A percentile compares a stretch with the other conserved stretches of the same genome.
Evolutionary conservation across 2,888 invertebrate species (phyloP).

Genomic region (Neoscelio sp.): DNA sequence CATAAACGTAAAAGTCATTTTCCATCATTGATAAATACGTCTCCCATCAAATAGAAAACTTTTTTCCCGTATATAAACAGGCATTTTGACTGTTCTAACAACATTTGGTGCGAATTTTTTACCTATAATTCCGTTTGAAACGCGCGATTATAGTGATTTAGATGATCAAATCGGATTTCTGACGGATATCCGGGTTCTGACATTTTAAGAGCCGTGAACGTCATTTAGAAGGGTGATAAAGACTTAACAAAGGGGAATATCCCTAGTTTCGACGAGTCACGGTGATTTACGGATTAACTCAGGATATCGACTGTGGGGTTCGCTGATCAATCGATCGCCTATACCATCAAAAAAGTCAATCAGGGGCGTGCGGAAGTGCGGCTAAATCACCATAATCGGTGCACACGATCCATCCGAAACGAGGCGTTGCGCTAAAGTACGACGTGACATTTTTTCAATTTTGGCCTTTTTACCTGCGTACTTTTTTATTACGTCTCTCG

Average conservation of each 20-base stretch:
- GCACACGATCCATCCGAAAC: slow-evolving; percentile 25
- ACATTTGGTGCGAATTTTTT: background rate
- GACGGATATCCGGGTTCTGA: slow-evolving; percentile 45
- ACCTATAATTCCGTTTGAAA: slow-evolving; percentile 2
- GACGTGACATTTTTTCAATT: slow-evolving; percentile 24
- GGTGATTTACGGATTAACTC: slow-evolving; percentile 56
- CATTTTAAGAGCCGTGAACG: slow-evolving; percentile 28
- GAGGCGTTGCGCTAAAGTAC: slow-evolving; percentile 1
- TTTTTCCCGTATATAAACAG: background rate
- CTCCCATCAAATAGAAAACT: background rate
- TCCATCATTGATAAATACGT: background rate
- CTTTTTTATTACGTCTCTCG: slow-evolving; percentile 19
- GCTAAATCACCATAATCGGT: slow-evolving; percentile 58
- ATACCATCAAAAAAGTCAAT: slow-evolving; percentile 36
- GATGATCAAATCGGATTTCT: slow-evolving; percentile 45
- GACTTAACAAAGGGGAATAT: slow-evolving; percentile 27
- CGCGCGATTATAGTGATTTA: slow-evolving; percentile 37
- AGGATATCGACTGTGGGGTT: slow-evolving; percentile 45
- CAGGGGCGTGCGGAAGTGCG: slow-evolving; percentile 61
- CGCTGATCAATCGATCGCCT: slow-evolving; percentile 30
- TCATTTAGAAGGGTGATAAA: slow-evolving; percentile 54
- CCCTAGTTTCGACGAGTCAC: slow-evolving; percentile 28
- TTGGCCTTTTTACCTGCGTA: slow-evolving; percentile 10
- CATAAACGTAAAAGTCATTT: background rate
- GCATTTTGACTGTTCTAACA: background rate